These are phyloP conservation scores for Bos javanicus DNA, from an alignment of 2,113 vertebrate genomes.

Conservation along the genomic window DNA sequence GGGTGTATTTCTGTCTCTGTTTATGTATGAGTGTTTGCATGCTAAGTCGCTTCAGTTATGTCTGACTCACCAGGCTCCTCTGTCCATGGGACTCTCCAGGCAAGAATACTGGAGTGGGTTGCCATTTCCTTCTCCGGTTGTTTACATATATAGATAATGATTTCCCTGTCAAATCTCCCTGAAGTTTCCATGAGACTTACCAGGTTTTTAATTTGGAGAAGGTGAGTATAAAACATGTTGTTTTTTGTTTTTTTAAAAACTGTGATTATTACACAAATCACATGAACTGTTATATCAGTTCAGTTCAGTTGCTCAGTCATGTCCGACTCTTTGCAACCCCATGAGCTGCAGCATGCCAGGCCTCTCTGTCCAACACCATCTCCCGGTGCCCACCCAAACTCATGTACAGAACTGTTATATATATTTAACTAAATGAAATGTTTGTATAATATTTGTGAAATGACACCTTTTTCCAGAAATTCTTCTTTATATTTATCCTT, in stretches of 20 bases:
- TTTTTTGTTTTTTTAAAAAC: neutral
- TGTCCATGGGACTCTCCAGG: neutral
- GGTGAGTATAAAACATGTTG: neutral
- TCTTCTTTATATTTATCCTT: neutral
- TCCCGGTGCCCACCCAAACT: neutral
- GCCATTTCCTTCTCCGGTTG: neutral
- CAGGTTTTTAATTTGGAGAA: neutral
- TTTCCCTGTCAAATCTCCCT: neutral
- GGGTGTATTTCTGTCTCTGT: neutral
- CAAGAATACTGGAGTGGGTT: neutral
- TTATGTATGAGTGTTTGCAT: neutral
- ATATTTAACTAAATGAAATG: neutral
- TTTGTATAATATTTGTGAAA: neutral
- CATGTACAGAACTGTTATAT: neutral
- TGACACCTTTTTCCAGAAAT: neutral
- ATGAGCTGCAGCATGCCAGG: neutral
- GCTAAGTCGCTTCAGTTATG: neutral
- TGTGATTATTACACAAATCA: neutral
- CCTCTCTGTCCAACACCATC: neutral
- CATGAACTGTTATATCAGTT: neutral
- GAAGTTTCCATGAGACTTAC: neutral
- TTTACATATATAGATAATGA: neutral
- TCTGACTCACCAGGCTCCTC: neutral
- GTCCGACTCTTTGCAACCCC: neutral
- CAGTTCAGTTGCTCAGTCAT: neutral